These are phyloP conservation scores for Meloidogyne exigua DNA, from an alignment of 1,140 invertebrate genomes.

Conservation along the genomic window DNA sequence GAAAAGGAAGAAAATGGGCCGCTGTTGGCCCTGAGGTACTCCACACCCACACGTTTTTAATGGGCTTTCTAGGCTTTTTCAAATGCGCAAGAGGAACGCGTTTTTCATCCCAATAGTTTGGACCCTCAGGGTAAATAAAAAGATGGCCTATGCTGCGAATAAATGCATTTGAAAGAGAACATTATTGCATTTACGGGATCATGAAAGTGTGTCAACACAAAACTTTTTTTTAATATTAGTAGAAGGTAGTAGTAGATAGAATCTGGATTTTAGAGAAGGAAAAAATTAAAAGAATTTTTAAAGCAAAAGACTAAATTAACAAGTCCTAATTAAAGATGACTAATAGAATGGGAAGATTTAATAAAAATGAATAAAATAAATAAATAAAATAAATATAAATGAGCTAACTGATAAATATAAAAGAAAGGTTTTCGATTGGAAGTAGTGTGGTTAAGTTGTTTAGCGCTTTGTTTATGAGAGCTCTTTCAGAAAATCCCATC, in stretches of 20 bases:
- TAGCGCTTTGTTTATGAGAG: no score
- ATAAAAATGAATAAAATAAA: no score
- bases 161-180: no score
- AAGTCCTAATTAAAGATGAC: no score
- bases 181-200: not conserved
- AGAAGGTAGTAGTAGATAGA: not conserved
- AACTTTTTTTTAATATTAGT: no score
- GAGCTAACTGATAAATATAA: no score
- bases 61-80: not conserved
- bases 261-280: not conserved
- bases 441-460: no score
- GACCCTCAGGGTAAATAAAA: not conserved
- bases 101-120: not conserved
- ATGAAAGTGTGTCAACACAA: constrained; percentile 4
- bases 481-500: no score
- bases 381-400: no score
- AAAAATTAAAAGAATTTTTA: not conserved
- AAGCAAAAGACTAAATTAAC: no score
- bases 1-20: not conserved
- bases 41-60: not conserved
- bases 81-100: not conserved
- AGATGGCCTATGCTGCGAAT: not conserved
- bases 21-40: not conserved
- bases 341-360: no score
- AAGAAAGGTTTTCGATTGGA: no score